phyloP scores from a whole-genome alignment of 2,113 vertebrate species.

The Pogona vitticeps region DNA sequence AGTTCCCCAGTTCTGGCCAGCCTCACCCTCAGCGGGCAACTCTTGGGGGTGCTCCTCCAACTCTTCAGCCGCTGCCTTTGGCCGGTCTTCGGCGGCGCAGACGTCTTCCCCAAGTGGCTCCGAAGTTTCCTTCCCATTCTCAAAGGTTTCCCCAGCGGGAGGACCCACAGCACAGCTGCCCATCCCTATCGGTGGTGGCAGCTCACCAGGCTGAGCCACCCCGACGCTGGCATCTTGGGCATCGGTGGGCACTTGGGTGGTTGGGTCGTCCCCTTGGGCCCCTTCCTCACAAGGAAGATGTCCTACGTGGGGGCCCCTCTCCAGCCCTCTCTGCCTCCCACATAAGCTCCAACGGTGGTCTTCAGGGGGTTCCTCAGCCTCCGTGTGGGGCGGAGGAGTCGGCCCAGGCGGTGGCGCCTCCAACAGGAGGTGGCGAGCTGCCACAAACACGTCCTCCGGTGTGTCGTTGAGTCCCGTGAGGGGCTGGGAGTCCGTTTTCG shows the following conservation, averaged over 20 bases:
- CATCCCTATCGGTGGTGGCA: accelerated
- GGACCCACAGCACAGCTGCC: background rate
- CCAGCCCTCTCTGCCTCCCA: background rate
- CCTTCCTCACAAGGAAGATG: background rate
- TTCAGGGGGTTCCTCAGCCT: background rate
- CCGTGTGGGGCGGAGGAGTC: accelerated
- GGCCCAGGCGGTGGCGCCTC: accelerated
- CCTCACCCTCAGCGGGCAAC: background rate
- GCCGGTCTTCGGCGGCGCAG: background rate
- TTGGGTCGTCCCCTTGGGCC: accelerated
- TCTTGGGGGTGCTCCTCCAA: accelerated
- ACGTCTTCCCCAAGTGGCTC: background rate
- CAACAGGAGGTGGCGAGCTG: background rate
- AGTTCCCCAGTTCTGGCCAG: background rate
- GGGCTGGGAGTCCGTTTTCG: background rate
- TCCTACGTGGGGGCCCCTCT: background rate
- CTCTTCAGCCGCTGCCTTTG: accelerated
- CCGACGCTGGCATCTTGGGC: background rate
- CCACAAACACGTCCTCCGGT: background rate
- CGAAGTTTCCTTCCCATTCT: accelerated
- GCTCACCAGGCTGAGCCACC: accelerated
- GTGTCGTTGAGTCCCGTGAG: background rate
- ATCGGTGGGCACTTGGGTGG: accelerated
- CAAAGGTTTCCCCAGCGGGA: background rate
- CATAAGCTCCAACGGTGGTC: background rate